phyloP scores from a whole-genome alignment of 2,113 vertebrate species.

The Brachionichthys hirsutus region DNA sequence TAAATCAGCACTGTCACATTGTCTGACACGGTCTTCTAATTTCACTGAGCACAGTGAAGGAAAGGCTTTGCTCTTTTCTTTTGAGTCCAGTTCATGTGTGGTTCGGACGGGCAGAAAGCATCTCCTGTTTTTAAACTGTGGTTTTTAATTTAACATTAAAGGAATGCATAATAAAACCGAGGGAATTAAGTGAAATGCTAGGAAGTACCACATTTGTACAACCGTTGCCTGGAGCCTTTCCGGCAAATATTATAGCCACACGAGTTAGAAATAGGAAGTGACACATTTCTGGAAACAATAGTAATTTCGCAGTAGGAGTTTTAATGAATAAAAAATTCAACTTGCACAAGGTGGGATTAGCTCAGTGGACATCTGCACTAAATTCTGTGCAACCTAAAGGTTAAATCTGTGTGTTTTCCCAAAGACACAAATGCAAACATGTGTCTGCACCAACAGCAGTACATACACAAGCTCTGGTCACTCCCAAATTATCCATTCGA shows the following conservation, averaged over 20 bases:
- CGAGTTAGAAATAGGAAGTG: not conserved
- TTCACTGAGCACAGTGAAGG: slow-evolving; percentile 21
- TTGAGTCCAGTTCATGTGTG: not conserved
- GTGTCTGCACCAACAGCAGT: too few species aligned
- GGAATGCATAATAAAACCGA: slow-evolving; percentile 20
- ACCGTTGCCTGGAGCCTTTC: slow-evolving; percentile 26
- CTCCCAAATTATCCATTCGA: too few species aligned
- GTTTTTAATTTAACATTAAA: slow-evolving; percentile 42
- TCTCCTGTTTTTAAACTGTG: slow-evolving; percentile 12
- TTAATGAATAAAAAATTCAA: too few species aligned
- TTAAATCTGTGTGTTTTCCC: too few species aligned
- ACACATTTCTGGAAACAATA: slow-evolving; percentile 24
- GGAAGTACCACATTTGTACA: slow-evolving; percentile 27
- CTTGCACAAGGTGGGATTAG: too few species aligned
- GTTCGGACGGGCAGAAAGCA: too few species aligned
- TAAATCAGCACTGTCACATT: slow-evolving; percentile 19
- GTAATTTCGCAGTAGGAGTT: too few species aligned
- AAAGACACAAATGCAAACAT: too few species aligned
- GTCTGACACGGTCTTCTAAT: slow-evolving; percentile 4
- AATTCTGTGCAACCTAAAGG: too few species aligned
- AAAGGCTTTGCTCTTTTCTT: slow-evolving; percentile 1
- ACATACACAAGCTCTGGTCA: too few species aligned
- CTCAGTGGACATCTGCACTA: too few species aligned
- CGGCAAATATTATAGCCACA: slow-evolving; percentile 30
- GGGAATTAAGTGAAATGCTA: slow-evolving; percentile 29